Percentiles rank a stretch among this genome's conserved stretches.
These are phyloP conservation scores for Saguinus imperator DNA, from an alignment of 2,113 vertebrate species.

Conservation along the genomic window DNA sequence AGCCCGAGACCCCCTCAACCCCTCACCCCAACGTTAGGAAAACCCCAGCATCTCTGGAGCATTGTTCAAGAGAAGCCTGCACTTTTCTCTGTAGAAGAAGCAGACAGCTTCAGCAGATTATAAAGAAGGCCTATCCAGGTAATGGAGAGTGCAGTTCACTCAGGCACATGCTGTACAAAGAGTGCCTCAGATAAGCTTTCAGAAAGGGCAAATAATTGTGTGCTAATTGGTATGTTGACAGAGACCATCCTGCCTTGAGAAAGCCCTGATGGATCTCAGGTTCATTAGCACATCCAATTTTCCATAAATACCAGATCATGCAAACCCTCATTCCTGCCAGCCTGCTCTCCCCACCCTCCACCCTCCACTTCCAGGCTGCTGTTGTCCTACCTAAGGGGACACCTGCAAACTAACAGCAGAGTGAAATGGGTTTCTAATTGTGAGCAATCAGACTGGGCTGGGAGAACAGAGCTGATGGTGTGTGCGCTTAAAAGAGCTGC, in stretches of 20 bases:
- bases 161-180: not conserved
- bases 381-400: not conserved
- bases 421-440: conserved; percentile 40
- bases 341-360: not conserved
- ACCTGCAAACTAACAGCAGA: not conserved
- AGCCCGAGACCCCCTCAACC: not conserved
- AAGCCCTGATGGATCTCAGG: conserved; percentile 69
- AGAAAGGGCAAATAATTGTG: conserved; percentile 80
- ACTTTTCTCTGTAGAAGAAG: not conserved
- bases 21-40: fast-evolving
- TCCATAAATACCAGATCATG: conserved; percentile 62
- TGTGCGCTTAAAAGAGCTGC: not conserved
- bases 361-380: not conserved
- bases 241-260: conserved; percentile 70
- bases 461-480: not conserved
- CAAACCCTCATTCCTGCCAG: not conserved
- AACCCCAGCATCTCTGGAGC: not conserved
- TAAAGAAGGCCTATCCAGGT: not conserved
- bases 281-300: conserved; percentile 78
- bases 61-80: not conserved
- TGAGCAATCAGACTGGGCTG: fast-evolving
- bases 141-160: conserved; percentile 39
- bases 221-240: conserved; percentile 83
- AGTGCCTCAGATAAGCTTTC: conserved; percentile 60
- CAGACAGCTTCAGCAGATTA: not conserved